Base-by-base conservation (phyloP, 30 jellyfish, hydroid and myxozoan species). In the Aurelia aurita complex sp. Pacific region DNA sequence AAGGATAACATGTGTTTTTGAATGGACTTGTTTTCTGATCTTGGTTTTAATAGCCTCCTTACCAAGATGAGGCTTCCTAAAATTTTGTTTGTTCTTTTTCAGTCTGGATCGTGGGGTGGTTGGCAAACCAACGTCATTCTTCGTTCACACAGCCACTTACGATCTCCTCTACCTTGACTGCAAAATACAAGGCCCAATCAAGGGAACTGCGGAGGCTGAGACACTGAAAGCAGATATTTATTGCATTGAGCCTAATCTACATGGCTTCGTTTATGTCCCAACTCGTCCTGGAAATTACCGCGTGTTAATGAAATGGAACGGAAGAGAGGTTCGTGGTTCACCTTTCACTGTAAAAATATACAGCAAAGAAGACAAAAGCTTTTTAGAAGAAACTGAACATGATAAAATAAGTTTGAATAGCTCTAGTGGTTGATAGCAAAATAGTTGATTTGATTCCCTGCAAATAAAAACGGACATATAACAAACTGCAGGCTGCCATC, bases 231-330 rank as follows among this genome's bases (percentile, higher is more conserved):
- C 90, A 14, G 90, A 81, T 34, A 61, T 81, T 42, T 81, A 81
- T 73, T 81, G 90, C 60, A 69, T 81, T 64, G 90, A 81, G 83
- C 90, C 90, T 2, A 65, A 81, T 65, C 78, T 81, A 11, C 90
- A 81, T 69, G 90, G 90, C 10, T 46, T 81, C 53, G 90, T 81
- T 4, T 81, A 67, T 69, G 50, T 73, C 42, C 80, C 83, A 13
- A 36, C 79, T 12, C 65, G 32, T 23, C 79, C 76, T 42, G 90
- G 90, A 23, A 60, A 54, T n/a, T 54, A 81, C 76, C 79, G 14
- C 3, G 68, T 81, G 16, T 6, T 82, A 0, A 81, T 81, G 19
- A 67, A 68, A 69, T 81, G 90, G 90, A 81, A 81, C 23, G 90
- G 90, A 60, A 52, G 60, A 53, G 90, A 81, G 34, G 90, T 81